Base-by-base conservation (phyloP, 2,797 vertebrate species). In the Triplophysa bombifrons region DNA sequence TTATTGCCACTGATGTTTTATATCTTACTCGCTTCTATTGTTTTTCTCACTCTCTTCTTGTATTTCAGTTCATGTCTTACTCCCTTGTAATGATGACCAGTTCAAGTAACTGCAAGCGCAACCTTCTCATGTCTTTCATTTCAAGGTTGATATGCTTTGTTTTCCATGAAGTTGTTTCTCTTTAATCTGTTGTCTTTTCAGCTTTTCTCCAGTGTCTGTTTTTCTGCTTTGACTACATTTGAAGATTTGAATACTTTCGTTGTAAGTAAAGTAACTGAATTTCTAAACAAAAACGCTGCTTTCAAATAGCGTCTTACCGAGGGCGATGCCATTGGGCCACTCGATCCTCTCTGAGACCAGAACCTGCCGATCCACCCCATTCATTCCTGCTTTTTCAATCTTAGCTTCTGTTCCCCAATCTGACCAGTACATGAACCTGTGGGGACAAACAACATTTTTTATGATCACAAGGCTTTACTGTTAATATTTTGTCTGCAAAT, bases 351-450 rank as follows among this genome's bases (percentile, higher is more conserved):
- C 95, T 0, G 93, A 95, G 80, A 99, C 97, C 86, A 99, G 91
- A 78, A 96, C 92, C 76, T 93, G 96, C 22, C 98, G 93, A 83
- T 96, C 95, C 72, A 93, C 88, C 1, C 97, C 98, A 0, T 99
- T 99, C 92, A 98, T 93, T 2, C 98, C 98, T 1, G 97, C 95
- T 86, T 98, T 99, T 89, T 99, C 98, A 0, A 99, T 98, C 92
- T 96, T 99, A 30, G 98, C 97, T 79, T 93, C 91, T 84, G 91
- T 92, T 60, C 98, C 97, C 97, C 98, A 99, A 90, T 99, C 98
- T 64, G 98, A 98, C 98, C 98, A 99, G 87, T 98, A 99, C 96
- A 99, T 97, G 86, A 97, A 99, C 89, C 98, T 99, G 82, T 65
- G 19, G 19, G n/a, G 11, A 16, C 48, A 72, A 73, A 74, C 66